Evolutionary conservation across 2,797 vertebrate species (phyloP).

Genomic region (Ctenopoma multispine): DNA sequence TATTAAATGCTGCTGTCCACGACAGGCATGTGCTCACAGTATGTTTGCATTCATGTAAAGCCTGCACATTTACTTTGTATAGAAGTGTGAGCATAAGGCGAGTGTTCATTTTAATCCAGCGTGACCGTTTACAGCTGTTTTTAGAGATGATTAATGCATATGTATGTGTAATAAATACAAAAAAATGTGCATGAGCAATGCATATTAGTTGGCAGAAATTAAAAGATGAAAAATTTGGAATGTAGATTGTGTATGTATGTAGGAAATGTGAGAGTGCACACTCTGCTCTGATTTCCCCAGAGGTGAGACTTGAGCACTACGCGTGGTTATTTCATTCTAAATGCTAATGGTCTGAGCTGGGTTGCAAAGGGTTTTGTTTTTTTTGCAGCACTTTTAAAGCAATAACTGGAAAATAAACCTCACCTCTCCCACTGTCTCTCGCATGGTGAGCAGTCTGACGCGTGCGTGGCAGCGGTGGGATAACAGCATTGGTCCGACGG

Average conservation of each 20-base stretch:
- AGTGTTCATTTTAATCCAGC: slow-evolving; percentile 40
- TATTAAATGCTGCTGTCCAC: slow-evolving; percentile 38
- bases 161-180: slow-evolving; percentile 22
- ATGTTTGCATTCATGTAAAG: slow-evolving; percentile 29
- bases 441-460: slow-evolving; percentile 29
- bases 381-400: slow-evolving; percentile 17
- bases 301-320: slow-evolving; percentile 54
- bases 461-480: slow-evolving; percentile 4
- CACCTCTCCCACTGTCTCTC: neutral
- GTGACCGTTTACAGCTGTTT: slow-evolving; percentile 38
- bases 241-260: slow-evolving; percentile 1
- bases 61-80: slow-evolving; percentile 25
- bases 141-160: slow-evolving; percentile 14
- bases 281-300: slow-evolving; percentile 70
- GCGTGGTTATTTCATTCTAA: slow-evolving; percentile 64
- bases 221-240: slow-evolving; percentile 25
- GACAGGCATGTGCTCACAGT: slow-evolving; percentile 31
- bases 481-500: slow-evolving; percentile 13
- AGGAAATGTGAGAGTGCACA: neutral
- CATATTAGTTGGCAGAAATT: slow-evolving; percentile 20
- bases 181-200: slow-evolving; percentile 16
- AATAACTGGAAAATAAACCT: slow-evolving; percentile 6
- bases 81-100: slow-evolving; percentile 11
- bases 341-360: slow-evolving; percentile 60
- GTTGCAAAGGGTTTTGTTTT: slow-evolving; percentile 27